Evolutionary conservation across 2,888 invertebrate genomes (phyloP).

Genomic region (Cataglyphis rosenhaueri): DNA sequence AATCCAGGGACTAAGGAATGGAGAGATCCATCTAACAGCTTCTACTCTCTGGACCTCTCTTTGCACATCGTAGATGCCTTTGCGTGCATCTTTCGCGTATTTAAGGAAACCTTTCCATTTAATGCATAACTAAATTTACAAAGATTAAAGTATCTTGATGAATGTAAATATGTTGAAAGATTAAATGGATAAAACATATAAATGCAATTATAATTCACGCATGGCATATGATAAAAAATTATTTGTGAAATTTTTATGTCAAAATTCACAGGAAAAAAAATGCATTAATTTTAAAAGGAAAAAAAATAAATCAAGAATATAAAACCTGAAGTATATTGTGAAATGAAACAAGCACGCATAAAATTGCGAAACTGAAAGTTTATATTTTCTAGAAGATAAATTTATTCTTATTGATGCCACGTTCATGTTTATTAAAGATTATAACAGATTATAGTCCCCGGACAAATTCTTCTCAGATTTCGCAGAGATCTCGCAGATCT

Average conservation of each 20-base stretch:
- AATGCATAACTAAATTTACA: neutral
- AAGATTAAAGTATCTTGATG: neutral
- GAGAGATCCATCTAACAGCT: conserved; percentile 16
- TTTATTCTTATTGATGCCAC: neutral
- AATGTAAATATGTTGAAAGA: neutral
- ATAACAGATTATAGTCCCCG: neutral
- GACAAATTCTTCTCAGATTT: conserved; percentile 11
- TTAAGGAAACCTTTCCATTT: neutral
- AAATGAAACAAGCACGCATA: neutral
- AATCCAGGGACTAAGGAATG: conserved; percentile 4
- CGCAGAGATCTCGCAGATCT: neutral
- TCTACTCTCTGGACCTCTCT: neutral
- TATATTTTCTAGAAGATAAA: neutral
- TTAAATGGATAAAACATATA: neutral
- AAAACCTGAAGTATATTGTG: neutral
- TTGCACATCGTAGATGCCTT: neutral
- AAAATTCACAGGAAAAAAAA: neutral
- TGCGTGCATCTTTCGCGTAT: neutral
- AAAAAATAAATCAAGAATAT: neutral
- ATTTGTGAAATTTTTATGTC: neutral
- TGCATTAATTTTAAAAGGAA: neutral
- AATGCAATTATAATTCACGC: neutral
- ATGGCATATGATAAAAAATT: neutral
- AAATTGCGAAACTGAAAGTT: neutral
- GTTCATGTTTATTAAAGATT: neutral